Evolutionary conservation across 2,888 invertebrate genomes (phyloP), one percentile per base, ranked within the genome.

Genomic region (Platycheirus rosarum): DNA sequence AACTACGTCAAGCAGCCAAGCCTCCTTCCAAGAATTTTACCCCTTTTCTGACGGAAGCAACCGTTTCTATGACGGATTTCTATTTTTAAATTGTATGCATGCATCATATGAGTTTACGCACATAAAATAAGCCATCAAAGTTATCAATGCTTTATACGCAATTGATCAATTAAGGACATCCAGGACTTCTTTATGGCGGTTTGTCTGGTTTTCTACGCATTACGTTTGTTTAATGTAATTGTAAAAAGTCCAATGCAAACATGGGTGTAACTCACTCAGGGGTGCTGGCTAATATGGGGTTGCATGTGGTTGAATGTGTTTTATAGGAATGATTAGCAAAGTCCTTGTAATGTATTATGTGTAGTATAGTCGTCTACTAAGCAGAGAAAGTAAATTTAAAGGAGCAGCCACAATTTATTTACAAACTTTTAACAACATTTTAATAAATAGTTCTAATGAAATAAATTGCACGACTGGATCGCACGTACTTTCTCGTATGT

Each of bases 381-480:
- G 14, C 20, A 44, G 35, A 16, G 8, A 14, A 14, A n/a, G 32
- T 16, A 6, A 11, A 9, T 18, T 8, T 9, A 23, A 9, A 20
- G 46, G 26, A 55, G 46, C n/a, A 62, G 26, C 62, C 53, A 51
- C 53, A 76, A 76, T 63, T 76, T 69, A 69, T 63, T 69, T 42
- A 48, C 46, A 49, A 70, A 63, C 29, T 32, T 32, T 32, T 32
- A 7, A 32, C 8, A 5, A 7, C 29, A 32, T 62, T 40, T 44
- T 69, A 55, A 32, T 63, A n/a, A n/a, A n/a, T n/a, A n/a, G n/a
- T n/a, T n/a, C n/a, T n/a, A n/a, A n/a, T n/a, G n/a, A n/a, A n/a
- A n/a, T n/a, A n/a, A n/a, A n/a, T n/a, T n/a, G n/a, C n/a, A n/a
- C n/a, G n/a, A n/a, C n/a, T n/a, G n/a, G n/a, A n/a, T n/a, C n/a